Evolutionary conservation across 2,888 invertebrate species (phyloP), one percentile per base, ranked within the genome.

Genomic region (Caenorhabditis sp.): DNA sequence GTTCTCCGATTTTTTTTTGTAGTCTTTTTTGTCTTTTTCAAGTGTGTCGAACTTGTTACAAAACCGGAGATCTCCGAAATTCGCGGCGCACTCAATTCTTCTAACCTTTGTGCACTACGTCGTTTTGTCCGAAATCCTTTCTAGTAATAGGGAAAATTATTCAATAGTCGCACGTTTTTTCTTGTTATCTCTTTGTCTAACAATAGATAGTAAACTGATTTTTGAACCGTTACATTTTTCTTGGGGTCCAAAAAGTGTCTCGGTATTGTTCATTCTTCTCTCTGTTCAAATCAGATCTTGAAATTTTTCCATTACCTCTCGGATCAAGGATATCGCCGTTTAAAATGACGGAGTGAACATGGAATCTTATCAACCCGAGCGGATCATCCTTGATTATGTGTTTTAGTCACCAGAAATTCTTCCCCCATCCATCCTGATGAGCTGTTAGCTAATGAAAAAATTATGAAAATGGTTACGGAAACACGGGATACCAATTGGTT

Each of bases 1-100:
- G 63, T 63, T 63, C 44, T 41, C 61, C 61, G 61, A 24, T 63
- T 63, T 41, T 63, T 63, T 41, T 44, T 24, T n/a, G n/a, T n/a
- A n/a, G n/a, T n/a, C n/a, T n/a, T n/a, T n/a, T n/a, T 63, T 63
- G 61, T 44, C 44, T 63, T 28, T 63, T 47, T 44, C 26, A n/a
- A 44, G 28, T 47, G 58, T 16, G 26, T 16, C 12, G 14, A 10
- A 41, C n/a, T 28, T 58, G 31, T 58, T 14, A 38, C n/a, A 38
- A 38, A 59, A 59, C 61, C 24, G 8, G 22, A 26, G 63, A 24
- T 61, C 61, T 61, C 19, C 41, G 63, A 26, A n/a, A 54, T 24
- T 22, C 24, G 26, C 47, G 19, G n/a, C 7, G 8, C 12, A 12
- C 47, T 19, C 47, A 47, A 47, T 47, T 38, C 41, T 59, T 38